These are phyloP conservation scores for Heliconius hortense DNA, from an alignment of 2,888 invertebrate genomes.

Conservation along the genomic window DNA sequence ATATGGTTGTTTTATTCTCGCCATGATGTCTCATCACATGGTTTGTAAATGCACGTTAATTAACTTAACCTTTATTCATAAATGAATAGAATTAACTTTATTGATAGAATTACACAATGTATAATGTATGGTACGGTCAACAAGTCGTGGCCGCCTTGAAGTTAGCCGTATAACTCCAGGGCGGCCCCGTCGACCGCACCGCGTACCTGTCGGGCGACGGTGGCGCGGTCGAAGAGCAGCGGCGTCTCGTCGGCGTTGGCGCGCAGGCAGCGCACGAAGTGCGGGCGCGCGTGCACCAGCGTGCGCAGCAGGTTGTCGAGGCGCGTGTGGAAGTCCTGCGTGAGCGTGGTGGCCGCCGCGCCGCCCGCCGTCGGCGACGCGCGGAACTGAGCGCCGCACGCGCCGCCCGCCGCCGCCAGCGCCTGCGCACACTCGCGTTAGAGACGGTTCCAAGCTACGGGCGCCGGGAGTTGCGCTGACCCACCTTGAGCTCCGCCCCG, in stretches of 20 bases:
- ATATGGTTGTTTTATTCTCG: not conserved
- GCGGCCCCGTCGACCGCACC: too few relatives aligned
- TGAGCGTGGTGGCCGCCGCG: conserved; percentile 94
- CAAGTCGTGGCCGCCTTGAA: too few relatives aligned
- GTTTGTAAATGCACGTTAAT: too few relatives aligned
- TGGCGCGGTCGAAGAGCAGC: conserved; percentile 91
- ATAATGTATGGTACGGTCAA: too few relatives aligned
- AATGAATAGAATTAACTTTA: too few relatives aligned
- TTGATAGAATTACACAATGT: too few relatives aligned
- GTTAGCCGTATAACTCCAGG: too few relatives aligned
- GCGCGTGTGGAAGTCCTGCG: conserved; percentile 97
- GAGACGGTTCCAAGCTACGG: too few relatives aligned
- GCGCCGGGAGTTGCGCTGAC: too few relatives aligned
- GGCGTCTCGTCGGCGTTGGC: conserved; percentile 91
- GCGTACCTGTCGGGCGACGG: conserved; percentile 89
- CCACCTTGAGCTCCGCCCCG: conserved; percentile 91
- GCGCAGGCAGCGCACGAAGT: conserved; percentile 96
- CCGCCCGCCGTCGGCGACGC: conserved; percentile 95
- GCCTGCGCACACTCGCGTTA: conserved; percentile 54
- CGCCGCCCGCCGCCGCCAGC: conserved; percentile 83
- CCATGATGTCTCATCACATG: too few relatives aligned
- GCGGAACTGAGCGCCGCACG: conserved; percentile 85
- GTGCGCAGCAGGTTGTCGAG: conserved; percentile 95
- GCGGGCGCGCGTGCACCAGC: conserved; percentile 95
- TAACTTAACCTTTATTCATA: too few relatives aligned